Percentiles rank a stretch among this genome's conserved stretches.
Evolutionary conservation across 2,888 invertebrate species (phyloP).

Genomic region (Bugulina stolonifera): DNA sequence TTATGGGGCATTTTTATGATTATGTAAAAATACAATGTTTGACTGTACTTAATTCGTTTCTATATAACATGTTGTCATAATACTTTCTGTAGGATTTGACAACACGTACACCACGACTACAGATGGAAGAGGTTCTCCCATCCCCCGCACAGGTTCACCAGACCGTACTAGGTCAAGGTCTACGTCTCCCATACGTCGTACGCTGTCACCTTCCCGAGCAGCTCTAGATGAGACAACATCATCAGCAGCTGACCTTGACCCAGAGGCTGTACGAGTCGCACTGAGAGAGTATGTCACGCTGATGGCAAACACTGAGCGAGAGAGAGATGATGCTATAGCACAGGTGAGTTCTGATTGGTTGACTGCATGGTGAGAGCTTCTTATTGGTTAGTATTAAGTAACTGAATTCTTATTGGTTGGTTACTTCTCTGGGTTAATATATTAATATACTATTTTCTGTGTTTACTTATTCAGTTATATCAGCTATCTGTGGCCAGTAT

Average conservation of each 20-base stretch:
- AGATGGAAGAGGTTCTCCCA: slow-evolving; percentile 50
- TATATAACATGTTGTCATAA: no score
- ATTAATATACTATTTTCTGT: no score
- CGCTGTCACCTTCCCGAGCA: slow-evolving; percentile 33
- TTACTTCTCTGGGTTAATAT: no score
- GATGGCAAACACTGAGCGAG: slow-evolving; percentile 83
- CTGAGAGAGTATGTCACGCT: slow-evolving; percentile 86
- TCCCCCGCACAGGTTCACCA: slow-evolving; percentile 49
- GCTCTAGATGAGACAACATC: slow-evolving; percentile 30
- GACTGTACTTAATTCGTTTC: no score
- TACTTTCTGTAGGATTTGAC: slow-evolving; percentile 45
- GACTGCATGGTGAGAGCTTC: no score
- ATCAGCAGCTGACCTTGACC: slow-evolving; percentile 74
- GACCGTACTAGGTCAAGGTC: slow-evolving; percentile 34
- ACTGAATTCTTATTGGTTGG: no score
- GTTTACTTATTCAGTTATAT: no score
- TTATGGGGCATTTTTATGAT: no score
- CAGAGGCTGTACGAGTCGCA: slow-evolving; percentile 81
- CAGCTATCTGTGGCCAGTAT: no score
- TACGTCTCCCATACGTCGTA: slow-evolving; percentile 35
- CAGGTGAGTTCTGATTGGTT: no score
- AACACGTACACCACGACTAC: slow-evolving; percentile 52
- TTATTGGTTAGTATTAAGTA: no score
- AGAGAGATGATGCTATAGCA: slow-evolving; percentile 59
- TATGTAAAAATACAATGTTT: no score